Base-by-base conservation (phyloP, 2,113 vertebrate species). In the Bombycilla garrulus region DNA sequence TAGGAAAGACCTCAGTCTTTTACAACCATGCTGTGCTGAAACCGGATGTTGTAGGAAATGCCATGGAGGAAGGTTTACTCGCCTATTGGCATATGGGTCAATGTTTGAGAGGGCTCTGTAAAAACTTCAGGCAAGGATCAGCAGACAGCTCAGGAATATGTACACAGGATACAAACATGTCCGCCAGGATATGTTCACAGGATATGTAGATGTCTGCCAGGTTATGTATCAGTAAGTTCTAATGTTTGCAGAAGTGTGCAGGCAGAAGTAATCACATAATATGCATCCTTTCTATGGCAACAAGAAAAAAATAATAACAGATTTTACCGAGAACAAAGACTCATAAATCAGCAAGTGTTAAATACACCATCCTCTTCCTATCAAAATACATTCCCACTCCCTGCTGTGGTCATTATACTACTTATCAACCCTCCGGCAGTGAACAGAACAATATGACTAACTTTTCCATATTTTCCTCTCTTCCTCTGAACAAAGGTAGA, bases 11-110 rank as follows among this genome's bases (percentile, higher is more conserved):
- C 79, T 93, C 53, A 71, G 44, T 44, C 29, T 47, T 89, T 92
- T 95, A 81, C 62, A 95, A 5, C 33, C 5, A 61, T 0, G 0
- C 42, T 92, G 42, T 71, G 65, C 58, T 95, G 53, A 73, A 80
- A 73, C 23, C 3, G 24, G 81, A 73, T 96, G 62, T 93, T 81
- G 84, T 51, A 96, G 81, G 79, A 95, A 96, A 82, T 69, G 61
- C 86, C 20, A 21, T 54, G 48, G 3, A 0, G 24, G 53, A 29
- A 86, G 25, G 45, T 10, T 93, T 74, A 77, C 67, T 86, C 0
- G 0, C 42, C 74, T 88, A 15, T 78, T 70, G 73, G 38, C 56
- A 91, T 96, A 42, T 5, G 6, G 62, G 60, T 93, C 80, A 92
- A 20, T 36, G 50, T 90, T 64, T 91, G 82, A 66, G 66, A 85